Conservation (phyloP, 2,113 vertebrate genomes). For the Pomatostomus ruficeps region DNA sequence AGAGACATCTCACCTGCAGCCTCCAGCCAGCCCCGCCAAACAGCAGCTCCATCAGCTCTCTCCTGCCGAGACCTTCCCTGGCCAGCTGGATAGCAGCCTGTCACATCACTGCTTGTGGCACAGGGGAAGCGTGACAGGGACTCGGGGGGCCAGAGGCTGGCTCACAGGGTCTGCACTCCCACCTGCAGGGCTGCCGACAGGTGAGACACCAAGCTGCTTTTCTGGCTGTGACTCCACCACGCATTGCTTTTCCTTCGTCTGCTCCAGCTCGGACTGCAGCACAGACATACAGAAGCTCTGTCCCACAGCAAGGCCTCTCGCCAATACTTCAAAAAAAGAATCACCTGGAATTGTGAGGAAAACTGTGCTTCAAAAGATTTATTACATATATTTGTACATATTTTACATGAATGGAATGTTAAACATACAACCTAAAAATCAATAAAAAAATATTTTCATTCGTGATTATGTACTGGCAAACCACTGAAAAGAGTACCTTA, state of each 20-base stretch:
- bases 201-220: not conserved
- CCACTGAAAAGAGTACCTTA: constrained; percentile 33
- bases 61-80: not conserved
- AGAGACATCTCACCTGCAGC: not conserved
- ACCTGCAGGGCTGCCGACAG: not conserved
- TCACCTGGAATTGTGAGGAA: not conserved
- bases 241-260: not conserved
- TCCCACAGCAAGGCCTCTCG: not conserved
- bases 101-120: not conserved
- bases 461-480: constrained; percentile 41
- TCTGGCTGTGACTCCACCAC: not conserved
- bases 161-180: not conserved
- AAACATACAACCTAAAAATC: constrained; percentile 63
- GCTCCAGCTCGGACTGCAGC: not conserved
- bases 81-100: not conserved
- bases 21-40: not conserved
- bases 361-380: constrained; percentile 70
- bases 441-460: constrained; percentile 64
- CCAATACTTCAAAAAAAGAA: not conserved
- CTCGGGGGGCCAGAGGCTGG: not conserved
- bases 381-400: constrained; percentile 65
- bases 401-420: constrained; percentile 74
- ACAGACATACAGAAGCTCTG: not conserved
- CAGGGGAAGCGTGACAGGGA: not conserved
- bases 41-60: not conserved